These are phyloP conservation scores for Melanophora roralis DNA, from an alignment of 2,888 invertebrate species.

Conservation along the genomic window DNA sequence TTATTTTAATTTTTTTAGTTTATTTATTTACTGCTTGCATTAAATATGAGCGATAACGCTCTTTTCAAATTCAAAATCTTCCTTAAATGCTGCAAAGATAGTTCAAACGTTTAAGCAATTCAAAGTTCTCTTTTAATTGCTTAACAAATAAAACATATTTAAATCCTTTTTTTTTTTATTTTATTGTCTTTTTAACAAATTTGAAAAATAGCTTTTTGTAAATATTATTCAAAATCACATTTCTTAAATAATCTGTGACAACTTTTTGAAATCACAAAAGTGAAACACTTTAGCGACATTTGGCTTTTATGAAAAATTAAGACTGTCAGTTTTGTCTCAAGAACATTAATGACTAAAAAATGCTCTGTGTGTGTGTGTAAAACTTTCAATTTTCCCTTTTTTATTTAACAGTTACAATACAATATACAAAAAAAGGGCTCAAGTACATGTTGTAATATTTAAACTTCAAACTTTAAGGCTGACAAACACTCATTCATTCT, in stretches of 20 bases:
- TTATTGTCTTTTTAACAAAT: background rate
- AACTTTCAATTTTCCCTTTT: slow-evolving; percentile 21
- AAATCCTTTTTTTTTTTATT: too few relatives aligned
- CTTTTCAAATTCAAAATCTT: too few relatives aligned
- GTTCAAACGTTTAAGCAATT: too few relatives aligned
- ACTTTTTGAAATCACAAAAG: slow-evolving; percentile 26
- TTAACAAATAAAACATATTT: too few relatives aligned
- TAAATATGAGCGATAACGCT: too few relatives aligned
- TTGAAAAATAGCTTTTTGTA: background rate
- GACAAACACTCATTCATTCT: slow-evolving; percentile 37
- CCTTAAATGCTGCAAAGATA: too few relatives aligned
- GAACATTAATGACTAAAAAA: slow-evolving; percentile 24
- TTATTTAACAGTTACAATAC: slow-evolving; percentile 3
- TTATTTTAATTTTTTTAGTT: too few relatives aligned
- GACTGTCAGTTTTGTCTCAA: slow-evolving; percentile 38
- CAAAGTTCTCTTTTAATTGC: too few relatives aligned
- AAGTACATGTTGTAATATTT: slow-evolving; percentile 49
- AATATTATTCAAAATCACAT: slow-evolving; percentile 6
- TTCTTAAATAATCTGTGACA: slow-evolving; percentile 29
- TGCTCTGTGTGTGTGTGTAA: background rate
- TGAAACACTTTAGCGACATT: slow-evolving; percentile 44
- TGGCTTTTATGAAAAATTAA: slow-evolving; percentile 43
- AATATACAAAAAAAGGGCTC: slow-evolving; percentile 12
- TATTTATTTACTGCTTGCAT: too few relatives aligned
- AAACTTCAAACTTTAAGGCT: slow-evolving; percentile 50